These are phyloP conservation scores for Chironomus tepperi DNA, from an alignment of 1,140 invertebrate species.

Conservation along the genomic window DNA sequence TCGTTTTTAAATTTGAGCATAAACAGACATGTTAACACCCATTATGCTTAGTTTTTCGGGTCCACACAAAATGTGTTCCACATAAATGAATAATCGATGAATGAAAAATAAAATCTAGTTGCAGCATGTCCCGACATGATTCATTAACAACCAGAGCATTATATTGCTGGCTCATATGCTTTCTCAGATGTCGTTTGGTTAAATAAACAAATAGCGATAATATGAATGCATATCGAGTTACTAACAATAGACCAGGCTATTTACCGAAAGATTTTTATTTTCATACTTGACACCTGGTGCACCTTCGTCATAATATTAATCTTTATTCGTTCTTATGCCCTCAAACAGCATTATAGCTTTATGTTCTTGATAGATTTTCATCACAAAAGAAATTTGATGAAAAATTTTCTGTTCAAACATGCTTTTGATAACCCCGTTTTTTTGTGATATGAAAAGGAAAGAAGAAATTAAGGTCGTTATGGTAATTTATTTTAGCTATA, in stretches of 20 bases:
- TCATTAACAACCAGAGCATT: background rate
- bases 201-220: background rate
- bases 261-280: background rate
- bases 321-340: background rate
- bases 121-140: background rate
- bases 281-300: background rate
- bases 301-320: background rate
- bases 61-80: too few species aligned
- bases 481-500: slow-evolving; percentile 11
- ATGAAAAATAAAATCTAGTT: slow-evolving; percentile 9
- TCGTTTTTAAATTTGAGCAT: too few species aligned
- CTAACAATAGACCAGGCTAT: background rate
- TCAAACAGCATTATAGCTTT: too few species aligned
- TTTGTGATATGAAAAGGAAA: background rate
- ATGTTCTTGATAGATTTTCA: too few species aligned
- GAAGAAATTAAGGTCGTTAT: background rate
- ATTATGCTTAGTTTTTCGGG: too few species aligned
- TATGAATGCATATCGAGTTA: background rate
- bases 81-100: background rate
- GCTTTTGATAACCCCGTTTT: background rate
- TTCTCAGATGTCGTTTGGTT: slow-evolving; percentile 1
- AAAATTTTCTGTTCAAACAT: background rate
- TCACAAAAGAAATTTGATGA: background rate
- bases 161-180: background rate
- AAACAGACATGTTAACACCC: too few species aligned